Evolutionary conservation across 2,797 vertebrate species (phyloP), one percentile per base, ranked within the genome.

Genomic region (Cephalopachus bancanus): DNA sequence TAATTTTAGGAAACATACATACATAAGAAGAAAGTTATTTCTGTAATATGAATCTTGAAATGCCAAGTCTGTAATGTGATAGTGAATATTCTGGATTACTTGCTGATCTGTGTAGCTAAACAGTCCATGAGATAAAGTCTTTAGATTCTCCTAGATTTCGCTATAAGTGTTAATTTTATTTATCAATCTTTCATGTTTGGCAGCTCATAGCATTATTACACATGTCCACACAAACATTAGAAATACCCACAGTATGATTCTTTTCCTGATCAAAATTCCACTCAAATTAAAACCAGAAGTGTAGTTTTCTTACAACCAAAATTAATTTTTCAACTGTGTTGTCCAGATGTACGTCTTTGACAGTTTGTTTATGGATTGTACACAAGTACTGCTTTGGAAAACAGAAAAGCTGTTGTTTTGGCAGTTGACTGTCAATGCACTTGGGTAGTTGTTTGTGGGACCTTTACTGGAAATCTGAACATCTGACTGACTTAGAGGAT

Each of bases 261-360:
- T 92, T 97, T 59, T 65, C 60, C 90, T 84, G 83, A 94, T 96
- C 92, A 96, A 96, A 97, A 97, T 95, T 95, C 90, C 91, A 85
- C 33, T 24, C 85, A 95, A 95, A 97, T 97, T 92, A 96, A 97
- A 97, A 96, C 74, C 96, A 96, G 95, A 20, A 78, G 11, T 92
- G 11, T 62, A 51, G 51, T 65, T 85, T 95, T 94, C 89, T 94
- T 86, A 71, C 67, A 93, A 84, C 85, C 65, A 78, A 97, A 97
- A 96, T 96, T 93, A 96, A 93, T 93, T 97, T 95, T 97, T 94
- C 93, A 93, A 96, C 93, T 96, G 88, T 97, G 94, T 80, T 53
- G 49, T 95, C 96, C 98, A 97, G 96, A 97, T 97, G 96, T 81
- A 91, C 5, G n/a, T 91, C 88, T 95, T 85, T 91, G 95, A 95